A percentile compares a stretch with the other conserved stretches of the same genome.
Conservation (phyloP, 1,140 invertebrate genomes). For the Ruditapes philippinarum region DNA sequence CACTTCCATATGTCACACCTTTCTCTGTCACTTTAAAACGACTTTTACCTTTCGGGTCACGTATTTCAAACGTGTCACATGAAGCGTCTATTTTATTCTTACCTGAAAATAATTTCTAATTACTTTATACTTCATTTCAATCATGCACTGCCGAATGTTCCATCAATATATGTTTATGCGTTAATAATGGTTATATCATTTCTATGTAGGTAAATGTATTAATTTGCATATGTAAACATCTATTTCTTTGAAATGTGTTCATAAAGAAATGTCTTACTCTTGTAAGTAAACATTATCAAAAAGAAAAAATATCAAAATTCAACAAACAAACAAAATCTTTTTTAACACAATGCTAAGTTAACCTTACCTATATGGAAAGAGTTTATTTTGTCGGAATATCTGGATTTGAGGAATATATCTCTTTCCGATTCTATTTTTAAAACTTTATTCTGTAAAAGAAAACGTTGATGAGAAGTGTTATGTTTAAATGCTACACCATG, state of each 20-base stretch:
- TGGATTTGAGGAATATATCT: neutral
- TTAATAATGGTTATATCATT: neutral
- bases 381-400: neutral
- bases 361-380: conserved; percentile 71
- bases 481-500: no score
- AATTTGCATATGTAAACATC: no score
- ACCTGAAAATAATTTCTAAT: conserved; percentile 89
- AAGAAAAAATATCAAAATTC: no score
- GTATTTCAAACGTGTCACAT: conserved; percentile 73
- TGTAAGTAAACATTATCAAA: no score
- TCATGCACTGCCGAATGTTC: no score
- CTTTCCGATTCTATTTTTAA: conserved; percentile 19
- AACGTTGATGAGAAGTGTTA: neutral
- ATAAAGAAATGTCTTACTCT: no score
- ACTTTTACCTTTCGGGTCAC: conserved; percentile 61
- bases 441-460: conserved; percentile 29
- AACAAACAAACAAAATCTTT: no score
- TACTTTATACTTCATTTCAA: no score
- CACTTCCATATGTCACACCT: conserved; percentile 61
- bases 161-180: no score
- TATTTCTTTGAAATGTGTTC: no score
- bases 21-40: conserved; percentile 66
- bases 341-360: no score
- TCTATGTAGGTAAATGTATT: no score
- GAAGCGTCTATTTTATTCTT: conserved; percentile 90